Conservation (phyloP, 2,797 vertebrate species). For the Melanotaenia pygmaea region DNA sequence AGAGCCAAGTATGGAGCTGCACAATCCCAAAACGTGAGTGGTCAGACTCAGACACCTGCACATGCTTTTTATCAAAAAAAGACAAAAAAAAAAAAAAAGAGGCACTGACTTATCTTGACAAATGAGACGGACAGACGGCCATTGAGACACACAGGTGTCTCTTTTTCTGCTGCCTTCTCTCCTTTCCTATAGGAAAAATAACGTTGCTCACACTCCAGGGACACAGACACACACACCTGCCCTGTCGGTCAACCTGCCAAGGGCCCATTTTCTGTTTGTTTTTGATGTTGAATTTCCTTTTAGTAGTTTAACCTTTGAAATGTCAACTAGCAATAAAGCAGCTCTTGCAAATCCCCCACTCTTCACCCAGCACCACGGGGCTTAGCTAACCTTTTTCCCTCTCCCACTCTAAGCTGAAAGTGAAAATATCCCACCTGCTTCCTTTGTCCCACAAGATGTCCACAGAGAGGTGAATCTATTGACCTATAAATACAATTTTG, state of each 20-base stretch:
- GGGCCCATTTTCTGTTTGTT: constrained; percentile 79
- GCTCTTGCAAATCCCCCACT: constrained; percentile 71
- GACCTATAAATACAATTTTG: constrained; percentile 48
- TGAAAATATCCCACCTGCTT: constrained; percentile 60
- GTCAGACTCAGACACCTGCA: constrained; percentile 28
- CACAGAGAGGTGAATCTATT: constrained; percentile 32
- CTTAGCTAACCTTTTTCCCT: constrained; percentile 78
- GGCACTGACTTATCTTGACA: constrained; percentile 27
- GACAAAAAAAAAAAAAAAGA: constrained; percentile 14
- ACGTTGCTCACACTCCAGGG: constrained; percentile 46
- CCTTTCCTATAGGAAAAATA: constrained; percentile 27
- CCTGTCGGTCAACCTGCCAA: constrained; percentile 74
- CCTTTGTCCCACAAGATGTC: constrained; percentile 30
- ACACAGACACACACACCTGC: constrained; percentile 61
- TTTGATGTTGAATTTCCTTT: constrained; percentile 84
- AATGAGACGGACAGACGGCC: constrained; percentile 38
- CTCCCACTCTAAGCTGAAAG: constrained; percentile 50
- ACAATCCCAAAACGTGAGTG: constrained; percentile 91
- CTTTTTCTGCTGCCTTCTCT: constrained; percentile 8
- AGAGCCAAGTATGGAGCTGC: constrained; percentile 91
- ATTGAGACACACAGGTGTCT: constrained; percentile 45
- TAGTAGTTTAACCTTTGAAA: constrained; percentile 88
- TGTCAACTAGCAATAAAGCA: constrained; percentile 83
- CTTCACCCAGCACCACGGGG: constrained; percentile 75
- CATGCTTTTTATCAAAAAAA: constrained; percentile 47